phyloP scores from a whole-genome alignment of 1,140 invertebrate genomes.

The Monochamus saltuarius region DNA sequence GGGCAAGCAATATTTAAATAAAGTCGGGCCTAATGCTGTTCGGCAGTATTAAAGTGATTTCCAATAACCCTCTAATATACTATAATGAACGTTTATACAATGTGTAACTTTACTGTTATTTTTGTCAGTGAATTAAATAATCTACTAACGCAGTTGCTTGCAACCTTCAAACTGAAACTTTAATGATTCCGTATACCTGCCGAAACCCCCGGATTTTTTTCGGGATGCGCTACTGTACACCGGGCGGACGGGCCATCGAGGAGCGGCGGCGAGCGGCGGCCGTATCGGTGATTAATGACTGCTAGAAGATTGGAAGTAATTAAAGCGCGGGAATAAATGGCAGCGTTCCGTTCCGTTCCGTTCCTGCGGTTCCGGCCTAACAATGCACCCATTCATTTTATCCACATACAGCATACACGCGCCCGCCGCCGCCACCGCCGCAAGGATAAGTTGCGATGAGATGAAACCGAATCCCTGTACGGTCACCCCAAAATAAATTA shows the following conservation, averaged over 20 bases:
- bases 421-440: not conserved
- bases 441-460: not conserved
- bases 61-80: too few species aligned
- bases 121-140: too few species aligned
- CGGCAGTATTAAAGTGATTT: too few species aligned
- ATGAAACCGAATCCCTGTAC: not conserved
- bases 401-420: slow-evolving; percentile 34
- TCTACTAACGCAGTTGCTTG: too few species aligned
- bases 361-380: slow-evolving; percentile 51
- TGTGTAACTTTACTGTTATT: too few species aligned
- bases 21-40: too few species aligned
- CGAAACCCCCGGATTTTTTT: too few species aligned
- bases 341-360: slow-evolving; percentile 50
- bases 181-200: too few species aligned
- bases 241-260: not conserved
- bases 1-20: too few species aligned
- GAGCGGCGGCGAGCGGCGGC: slow-evolving; percentile 30
- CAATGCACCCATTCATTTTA: slow-evolving; percentile 48
- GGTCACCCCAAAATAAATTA: too few species aligned
- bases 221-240: not conserved
- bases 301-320: slow-evolving; percentile 53
- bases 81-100: too few species aligned
- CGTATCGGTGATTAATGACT: slow-evolving; percentile 51
- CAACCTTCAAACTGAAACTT: too few species aligned
- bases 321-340: slow-evolving; percentile 53